Percentiles rank a stretch among this genome's conserved stretches.
Evolutionary conservation across 2,888 invertebrate genomes (phyloP).

Genomic region (Dynastes tityus): DNA sequence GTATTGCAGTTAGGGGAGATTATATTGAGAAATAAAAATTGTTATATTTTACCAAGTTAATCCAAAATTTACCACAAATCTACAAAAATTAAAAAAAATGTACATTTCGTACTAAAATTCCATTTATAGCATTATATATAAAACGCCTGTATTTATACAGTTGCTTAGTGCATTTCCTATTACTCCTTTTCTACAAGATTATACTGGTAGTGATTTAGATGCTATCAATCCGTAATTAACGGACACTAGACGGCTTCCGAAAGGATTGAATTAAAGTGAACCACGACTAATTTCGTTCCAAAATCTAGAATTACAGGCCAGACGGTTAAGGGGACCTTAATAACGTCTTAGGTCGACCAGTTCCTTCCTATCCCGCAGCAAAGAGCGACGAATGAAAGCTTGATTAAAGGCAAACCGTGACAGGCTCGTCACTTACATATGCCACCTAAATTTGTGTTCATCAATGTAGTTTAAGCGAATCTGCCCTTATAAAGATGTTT

Average conservation of each 20-base stretch:
- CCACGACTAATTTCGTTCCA: slow-evolving; percentile 3
- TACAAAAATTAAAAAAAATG: too few relatives aligned
- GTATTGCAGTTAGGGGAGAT: too few relatives aligned
- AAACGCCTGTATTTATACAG: not conserved
- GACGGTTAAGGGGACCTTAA: not conserved
- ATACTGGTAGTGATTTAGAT: not conserved
- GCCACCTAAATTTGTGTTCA: too few relatives aligned
- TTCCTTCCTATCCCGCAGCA: not conserved
- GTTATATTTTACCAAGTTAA: too few relatives aligned
- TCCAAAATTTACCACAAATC: too few relatives aligned
- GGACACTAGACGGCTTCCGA: not conserved
- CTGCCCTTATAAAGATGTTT: too few relatives aligned
- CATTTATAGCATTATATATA: too few relatives aligned
- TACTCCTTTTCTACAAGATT: not conserved
- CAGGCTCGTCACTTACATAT: too few relatives aligned
- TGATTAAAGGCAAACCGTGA: slow-evolving; percentile 7
- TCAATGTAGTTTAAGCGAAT: too few relatives aligned
- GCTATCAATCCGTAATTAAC: slow-evolving; percentile 1
- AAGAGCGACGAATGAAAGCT: slow-evolving; percentile 1
- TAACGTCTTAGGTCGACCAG: not conserved
- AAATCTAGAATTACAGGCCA: slow-evolving; percentile 5
- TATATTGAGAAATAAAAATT: too few relatives aligned
- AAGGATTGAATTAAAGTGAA: slow-evolving; percentile 1
- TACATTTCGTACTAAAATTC: too few relatives aligned
- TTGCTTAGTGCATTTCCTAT: not conserved